Percentiles rank a stretch among this genome's conserved stretches.
Conservation (phyloP, 1,140 invertebrate species). For the Drosophila sp. region DNA sequence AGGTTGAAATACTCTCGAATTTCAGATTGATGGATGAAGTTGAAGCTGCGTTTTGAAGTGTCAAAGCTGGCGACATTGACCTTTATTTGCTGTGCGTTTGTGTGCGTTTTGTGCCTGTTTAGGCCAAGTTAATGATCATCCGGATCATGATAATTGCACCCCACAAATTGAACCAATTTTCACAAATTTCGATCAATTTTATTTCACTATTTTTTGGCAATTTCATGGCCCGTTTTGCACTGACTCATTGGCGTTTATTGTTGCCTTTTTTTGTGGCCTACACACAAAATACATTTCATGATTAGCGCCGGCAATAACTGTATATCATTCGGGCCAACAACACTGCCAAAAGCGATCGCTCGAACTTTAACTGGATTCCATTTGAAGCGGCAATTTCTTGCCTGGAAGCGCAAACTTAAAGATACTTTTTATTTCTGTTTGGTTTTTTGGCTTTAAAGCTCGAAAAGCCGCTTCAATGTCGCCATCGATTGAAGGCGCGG, state of each 20-base stretch:
- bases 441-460: conserved; percentile 16
- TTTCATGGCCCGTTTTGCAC: conserved; percentile 57
- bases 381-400: conserved; percentile 29
- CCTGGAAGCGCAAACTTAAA: conserved; percentile 45
- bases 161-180: conserved; percentile 43
- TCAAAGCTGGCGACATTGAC: conserved; percentile 72
- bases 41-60: conserved; percentile 49
- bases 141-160: conserved; percentile 19
- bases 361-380: conserved; percentile 18
- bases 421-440: conserved; percentile 3
- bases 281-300: conserved; percentile 53
- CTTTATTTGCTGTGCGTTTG: conserved; percentile 45
- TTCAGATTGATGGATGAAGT: conserved; percentile 40
- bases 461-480: conserved; percentile 36
- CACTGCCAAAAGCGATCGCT: conserved; percentile 6
- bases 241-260: conserved; percentile 61
- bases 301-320: conserved; percentile 65
- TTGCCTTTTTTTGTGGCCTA: conserved; percentile 19
- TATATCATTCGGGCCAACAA: conserved; percentile 42
- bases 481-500: not conserved
- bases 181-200: conserved; percentile 1
- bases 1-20: conserved; percentile 40
- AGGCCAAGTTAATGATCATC: conserved; percentile 31
- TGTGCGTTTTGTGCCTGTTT: conserved; percentile 2
- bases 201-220: conserved; percentile 14